Conservation (phyloP, 1,140 invertebrate genomes). For the Phocides pigmalion region DNA sequence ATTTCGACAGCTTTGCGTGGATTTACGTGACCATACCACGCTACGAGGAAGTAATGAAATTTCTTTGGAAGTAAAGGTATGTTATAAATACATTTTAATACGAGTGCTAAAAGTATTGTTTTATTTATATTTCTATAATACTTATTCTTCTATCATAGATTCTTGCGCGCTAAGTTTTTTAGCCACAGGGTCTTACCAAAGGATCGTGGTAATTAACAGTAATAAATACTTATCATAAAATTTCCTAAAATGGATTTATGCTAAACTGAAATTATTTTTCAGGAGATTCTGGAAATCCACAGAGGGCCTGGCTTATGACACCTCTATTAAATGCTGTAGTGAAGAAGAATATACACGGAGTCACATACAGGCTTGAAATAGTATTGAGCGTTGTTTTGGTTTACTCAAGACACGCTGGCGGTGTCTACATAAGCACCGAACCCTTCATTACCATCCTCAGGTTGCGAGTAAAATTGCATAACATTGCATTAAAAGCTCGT, state of each 20-base stretch:
- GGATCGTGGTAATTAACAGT: constrained; percentile 26
- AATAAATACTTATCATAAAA: too few relatives aligned
- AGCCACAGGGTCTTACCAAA: too few relatives aligned
- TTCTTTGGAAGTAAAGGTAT: too few relatives aligned
- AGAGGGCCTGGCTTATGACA: constrained; percentile 38
- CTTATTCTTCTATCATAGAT: too few relatives aligned
- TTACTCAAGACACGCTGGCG: constrained; percentile 28
- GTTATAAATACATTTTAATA: too few relatives aligned
- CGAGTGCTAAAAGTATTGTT: too few relatives aligned
- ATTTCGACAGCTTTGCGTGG: too few relatives aligned
- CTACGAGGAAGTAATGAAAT: too few relatives aligned
- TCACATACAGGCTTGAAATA: constrained; percentile 29
- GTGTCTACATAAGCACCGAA: constrained; percentile 28
- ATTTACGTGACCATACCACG: too few relatives aligned
- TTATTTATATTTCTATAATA: too few relatives aligned
- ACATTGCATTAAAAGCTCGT: constrained; percentile 16
- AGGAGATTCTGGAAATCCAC: constrained; percentile 47
- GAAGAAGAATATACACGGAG: constrained; percentile 33
- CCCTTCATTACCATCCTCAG: constrained; percentile 35
- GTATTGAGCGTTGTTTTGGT: constrained; percentile 30
- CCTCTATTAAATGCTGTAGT: constrained; percentile 37
- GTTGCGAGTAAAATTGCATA: constrained; percentile 34
- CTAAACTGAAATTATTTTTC: constrained; percentile 18
- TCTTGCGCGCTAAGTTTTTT: too few relatives aligned
- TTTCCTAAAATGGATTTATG: neutral